Percentiles rank a stretch among this genome's conserved stretches.
phyloP scores from a whole-genome alignment of 23 tunicate genomes.

The Halocynthia roretzi region DNA sequence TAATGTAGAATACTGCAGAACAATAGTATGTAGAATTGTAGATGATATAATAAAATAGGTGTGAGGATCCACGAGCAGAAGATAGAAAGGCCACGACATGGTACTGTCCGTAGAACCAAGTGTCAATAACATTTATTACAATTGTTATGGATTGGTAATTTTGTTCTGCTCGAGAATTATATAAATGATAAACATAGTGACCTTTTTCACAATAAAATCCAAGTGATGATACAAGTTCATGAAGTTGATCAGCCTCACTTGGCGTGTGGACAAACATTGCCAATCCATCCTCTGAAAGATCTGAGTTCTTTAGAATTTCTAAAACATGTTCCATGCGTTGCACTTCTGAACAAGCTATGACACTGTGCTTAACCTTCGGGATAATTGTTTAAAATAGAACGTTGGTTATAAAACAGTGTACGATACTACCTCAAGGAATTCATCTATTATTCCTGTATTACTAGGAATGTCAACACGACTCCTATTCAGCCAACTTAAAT shows the following conservation, averaged over 20 bases:
- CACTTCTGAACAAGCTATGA: background rate
- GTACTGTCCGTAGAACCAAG: no score
- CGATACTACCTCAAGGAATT: no score
- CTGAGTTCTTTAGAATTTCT: constrained; percentile 4
- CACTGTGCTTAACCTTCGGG: constrained; percentile 10
- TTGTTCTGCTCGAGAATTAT: background rate
- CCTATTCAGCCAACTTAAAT: no score
- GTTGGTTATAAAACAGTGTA: no score
- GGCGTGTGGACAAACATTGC: constrained; percentile 4
- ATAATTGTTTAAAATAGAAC: background rate
- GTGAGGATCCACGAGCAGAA: no score
- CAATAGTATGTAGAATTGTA: background rate
- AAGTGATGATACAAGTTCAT: background rate
- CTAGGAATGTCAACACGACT: no score
- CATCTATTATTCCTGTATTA: no score
- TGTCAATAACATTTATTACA: no score
- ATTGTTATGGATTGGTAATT: no score
- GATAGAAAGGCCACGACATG: no score
- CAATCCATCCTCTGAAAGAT: background rate
- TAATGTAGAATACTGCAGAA: no score
- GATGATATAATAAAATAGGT: background rate
- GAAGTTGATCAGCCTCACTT: background rate
- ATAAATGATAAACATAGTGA: background rate
- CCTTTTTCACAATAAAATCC: constrained; percentile 5
- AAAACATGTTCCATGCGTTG: constrained; percentile 6